Percentiles rank a stretch among this genome's conserved stretches.
Evolutionary conservation across 2,797 vertebrate species (phyloP).

Genomic region (Rhynchonycteris naso): DNA sequence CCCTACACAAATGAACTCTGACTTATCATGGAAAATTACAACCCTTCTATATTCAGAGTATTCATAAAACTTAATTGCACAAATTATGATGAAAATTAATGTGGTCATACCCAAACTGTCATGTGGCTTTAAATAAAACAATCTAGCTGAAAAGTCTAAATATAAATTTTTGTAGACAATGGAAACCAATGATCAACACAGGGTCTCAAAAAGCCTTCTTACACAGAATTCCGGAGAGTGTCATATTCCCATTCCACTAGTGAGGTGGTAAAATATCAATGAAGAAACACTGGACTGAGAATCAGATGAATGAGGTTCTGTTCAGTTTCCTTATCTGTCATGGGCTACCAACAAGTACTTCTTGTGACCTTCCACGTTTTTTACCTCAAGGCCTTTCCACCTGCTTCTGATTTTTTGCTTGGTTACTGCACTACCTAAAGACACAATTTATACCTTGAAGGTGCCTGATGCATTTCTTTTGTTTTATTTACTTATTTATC

Average conservation of each 20-base stretch:
- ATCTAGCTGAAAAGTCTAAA: neutral
- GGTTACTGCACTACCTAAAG: neutral
- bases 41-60: neutral
- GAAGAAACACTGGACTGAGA: neutral
- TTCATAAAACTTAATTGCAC: neutral
- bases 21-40: neutral
- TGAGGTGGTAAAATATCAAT: too few species aligned
- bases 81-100: constrained; percentile 7
- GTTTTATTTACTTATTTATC: too few species aligned
- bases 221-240: neutral
- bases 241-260: neutral
- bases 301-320: neutral
- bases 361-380: neutral
- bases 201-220: neutral
- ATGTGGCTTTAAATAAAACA: neutral
- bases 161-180: constrained; percentile 5
- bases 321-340: neutral
- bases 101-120: neutral
- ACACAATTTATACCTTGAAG: neutral
- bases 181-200: neutral
- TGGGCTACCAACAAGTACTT: neutral
- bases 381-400: neutral
- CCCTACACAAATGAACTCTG: neutral
- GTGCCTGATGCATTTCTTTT: neutral
- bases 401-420: neutral